Evolutionary conservation across 2,888 invertebrate genomes (phyloP).

Genomic region (Brachynemurus nebulosus): DNA sequence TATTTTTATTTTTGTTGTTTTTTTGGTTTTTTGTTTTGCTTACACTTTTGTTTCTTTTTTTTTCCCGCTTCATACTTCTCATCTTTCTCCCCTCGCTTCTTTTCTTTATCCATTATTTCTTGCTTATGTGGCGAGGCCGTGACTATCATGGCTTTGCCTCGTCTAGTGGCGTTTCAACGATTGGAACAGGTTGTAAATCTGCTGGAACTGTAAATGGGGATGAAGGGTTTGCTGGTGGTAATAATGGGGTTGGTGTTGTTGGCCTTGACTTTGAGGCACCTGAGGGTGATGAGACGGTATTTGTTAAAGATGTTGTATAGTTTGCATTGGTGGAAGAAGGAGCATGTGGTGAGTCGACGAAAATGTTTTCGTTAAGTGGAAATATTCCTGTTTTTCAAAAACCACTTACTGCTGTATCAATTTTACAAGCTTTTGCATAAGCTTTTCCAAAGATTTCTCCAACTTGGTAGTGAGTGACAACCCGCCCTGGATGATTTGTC

Average conservation of each 20-base stretch:
- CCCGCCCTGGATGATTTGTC: constrained; percentile 19
- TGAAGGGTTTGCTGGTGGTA: constrained; percentile 7
- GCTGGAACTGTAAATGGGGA: constrained; percentile 10
- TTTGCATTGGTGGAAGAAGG: constrained; percentile 13
- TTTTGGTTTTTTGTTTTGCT: constrained; percentile 9
- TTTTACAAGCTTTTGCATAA: constrained; percentile 17
- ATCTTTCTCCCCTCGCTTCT: constrained; percentile 6
- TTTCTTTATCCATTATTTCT: no score
- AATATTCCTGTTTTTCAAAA: constrained; percentile 17
- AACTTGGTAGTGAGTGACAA: constrained; percentile 20
- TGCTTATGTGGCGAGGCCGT: no score
- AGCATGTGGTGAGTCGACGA: constrained; percentile 7
- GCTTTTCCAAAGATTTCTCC: constrained; percentile 19
- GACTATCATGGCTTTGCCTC: no score
- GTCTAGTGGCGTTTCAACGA: no score
- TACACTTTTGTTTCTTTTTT: constrained; percentile 6
- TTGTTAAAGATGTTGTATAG: constrained; percentile 10
- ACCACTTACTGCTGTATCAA: constrained; percentile 15
- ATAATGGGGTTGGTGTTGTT: constrained; percentile 12
- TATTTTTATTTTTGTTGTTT: constrained; percentile 10
- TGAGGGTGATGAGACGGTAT: constrained; percentile 9
- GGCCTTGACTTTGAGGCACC: constrained; percentile 8
- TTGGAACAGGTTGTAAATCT: no score
- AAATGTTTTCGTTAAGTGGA: constrained; percentile 13
- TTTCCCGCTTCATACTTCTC: constrained; percentile 5